A percentile compares a stretch with the other conserved stretches of the same genome.
phyloP scores from a whole-genome alignment of 1,140 invertebrate genomes.

The Proales similis region DNA sequence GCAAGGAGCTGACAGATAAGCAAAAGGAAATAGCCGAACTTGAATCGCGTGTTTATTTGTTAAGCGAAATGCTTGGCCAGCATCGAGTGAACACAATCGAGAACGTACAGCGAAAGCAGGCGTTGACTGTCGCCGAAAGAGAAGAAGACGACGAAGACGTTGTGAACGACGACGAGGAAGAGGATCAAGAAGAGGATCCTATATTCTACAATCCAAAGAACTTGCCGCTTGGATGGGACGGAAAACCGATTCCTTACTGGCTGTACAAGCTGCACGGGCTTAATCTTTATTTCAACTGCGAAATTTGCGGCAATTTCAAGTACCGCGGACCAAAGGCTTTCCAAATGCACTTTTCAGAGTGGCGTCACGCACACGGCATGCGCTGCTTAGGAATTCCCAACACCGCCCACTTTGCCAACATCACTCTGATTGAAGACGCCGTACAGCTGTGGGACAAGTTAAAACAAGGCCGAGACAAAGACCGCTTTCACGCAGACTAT shows the following conservation, averaged over 20 bases:
- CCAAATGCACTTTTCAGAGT: conserved; percentile 97
- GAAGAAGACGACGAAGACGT: conserved; percentile 67
- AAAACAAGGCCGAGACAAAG: conserved; percentile 83
- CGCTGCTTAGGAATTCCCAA: conserved; percentile 96
- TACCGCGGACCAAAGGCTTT: conserved; percentile 99
- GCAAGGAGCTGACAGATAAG: conserved; percentile 49
- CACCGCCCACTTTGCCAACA: conserved; percentile 98
- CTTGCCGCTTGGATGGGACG: conserved; percentile 96
- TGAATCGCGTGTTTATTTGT: conserved; percentile 79
- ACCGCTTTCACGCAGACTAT: conserved; percentile 85
- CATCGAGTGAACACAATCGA: conserved; percentile 85
- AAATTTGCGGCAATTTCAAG: conserved; percentile 98
- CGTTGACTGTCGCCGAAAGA: conserved; percentile 73
- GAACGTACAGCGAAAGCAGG: conserved; percentile 95
- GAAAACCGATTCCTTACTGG: conserved; percentile 99
- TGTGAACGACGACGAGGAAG: conserved; percentile 59
- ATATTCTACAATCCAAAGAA: conserved; percentile 99
- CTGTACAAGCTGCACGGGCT: conserved; percentile 96
- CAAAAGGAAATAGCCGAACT: conserved; percentile 64
- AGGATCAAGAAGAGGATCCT: conserved; percentile 73
- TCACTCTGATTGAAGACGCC: conserved; percentile 97
- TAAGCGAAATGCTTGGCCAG: conserved; percentile 63
- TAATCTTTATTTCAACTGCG: conserved; percentile 97
- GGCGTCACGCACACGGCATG: conserved; percentile 99
- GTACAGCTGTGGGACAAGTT: conserved; percentile 92